Base-by-base conservation (phyloP, 2,797 vertebrate species). In the Sebastiscus albofasciatus region DNA sequence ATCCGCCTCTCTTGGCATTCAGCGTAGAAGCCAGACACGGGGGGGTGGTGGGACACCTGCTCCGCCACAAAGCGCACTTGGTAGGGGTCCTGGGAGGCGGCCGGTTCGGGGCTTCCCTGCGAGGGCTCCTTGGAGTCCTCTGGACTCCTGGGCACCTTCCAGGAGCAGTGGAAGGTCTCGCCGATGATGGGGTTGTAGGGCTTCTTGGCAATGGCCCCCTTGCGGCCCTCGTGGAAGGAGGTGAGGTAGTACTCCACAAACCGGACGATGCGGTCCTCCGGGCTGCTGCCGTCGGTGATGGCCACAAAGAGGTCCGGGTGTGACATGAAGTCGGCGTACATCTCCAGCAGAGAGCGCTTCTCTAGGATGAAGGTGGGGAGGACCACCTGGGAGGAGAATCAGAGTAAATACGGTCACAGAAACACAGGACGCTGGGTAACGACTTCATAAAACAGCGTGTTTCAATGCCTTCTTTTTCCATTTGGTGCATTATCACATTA, bases 241-340 rank as follows among this genome's bases (percentile, higher is more conserved):
- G 99, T 99, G 92, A 99, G 98, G 93, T 99, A 99, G 96, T 99
- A 99, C 88, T 99, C 97, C 24, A 99, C 97, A 1, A 99, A 99
- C 39, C 96, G 95, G 77, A 99, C 96, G 98, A 99, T 99, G 89
- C 99, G 97, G 76, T 99, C 98, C 90, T 99, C 97, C 0, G 98
- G 93, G 75, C 88, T 96, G 74, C 82, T 10, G 92, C 98, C 99
- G 1, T 96, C 95, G 0, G 97, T 94, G 93, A 99, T 96, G 65
- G 97, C 90, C 80, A 99, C 82, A 77, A 99, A 99, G 69, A 99
- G 97, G 72, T 99, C 97, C 0, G 99, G 98, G 85, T 99, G 98
- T 6, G 98, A 99, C 97, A 99, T 97, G 94, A 99, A 99, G 93
- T 99, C 98, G 0, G 99, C 98, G 5, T 99, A 99, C 99, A 99